Evolutionary conservation across 2,888 invertebrate genomes (phyloP).

Genomic region (Nymphalis c-album): DNA sequence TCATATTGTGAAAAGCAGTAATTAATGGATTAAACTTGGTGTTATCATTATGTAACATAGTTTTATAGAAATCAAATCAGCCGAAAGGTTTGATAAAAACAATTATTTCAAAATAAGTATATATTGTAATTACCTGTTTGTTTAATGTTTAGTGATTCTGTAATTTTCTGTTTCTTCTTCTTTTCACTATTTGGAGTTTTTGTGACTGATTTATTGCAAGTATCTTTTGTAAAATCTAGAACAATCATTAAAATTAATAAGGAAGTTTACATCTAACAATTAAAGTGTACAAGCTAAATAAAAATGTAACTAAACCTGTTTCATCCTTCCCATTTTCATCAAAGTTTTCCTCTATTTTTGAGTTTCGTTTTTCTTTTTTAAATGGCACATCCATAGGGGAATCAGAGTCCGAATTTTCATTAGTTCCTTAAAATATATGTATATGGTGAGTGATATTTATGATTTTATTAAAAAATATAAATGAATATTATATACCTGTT

Average conservation of each 20-base stretch:
- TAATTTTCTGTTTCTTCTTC: conserved; percentile 33
- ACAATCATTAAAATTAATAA: background rate
- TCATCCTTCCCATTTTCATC: conserved; percentile 11
- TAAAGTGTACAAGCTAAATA: background rate
- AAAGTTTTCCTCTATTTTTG: conserved; percentile 7
- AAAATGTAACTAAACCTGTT: conserved; percentile 22
- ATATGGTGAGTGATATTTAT: background rate
- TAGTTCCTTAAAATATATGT: conserved; percentile 22
- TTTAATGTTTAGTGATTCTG: conserved; percentile 12
- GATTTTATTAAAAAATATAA: no score
- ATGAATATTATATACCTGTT: background rate
- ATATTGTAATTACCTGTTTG: background rate
- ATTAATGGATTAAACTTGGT: no score
- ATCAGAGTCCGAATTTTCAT: conserved; percentile 43
- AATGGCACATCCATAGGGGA: conserved; percentile 49
- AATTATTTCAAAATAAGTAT: background rate
- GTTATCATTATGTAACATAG: no score
- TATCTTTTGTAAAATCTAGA: conserved; percentile 18
- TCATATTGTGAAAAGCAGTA: no score
- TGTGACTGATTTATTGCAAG: conserved; percentile 22
- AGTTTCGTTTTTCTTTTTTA: conserved; percentile 42
- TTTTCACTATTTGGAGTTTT: conserved; percentile 39
- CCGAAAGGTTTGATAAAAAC: no score
- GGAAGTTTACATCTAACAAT: background rate
- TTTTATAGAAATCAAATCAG: no score